Base-by-base conservation (phyloP, 2,113 vertebrate species). In the Mustela lutreola region DNA sequence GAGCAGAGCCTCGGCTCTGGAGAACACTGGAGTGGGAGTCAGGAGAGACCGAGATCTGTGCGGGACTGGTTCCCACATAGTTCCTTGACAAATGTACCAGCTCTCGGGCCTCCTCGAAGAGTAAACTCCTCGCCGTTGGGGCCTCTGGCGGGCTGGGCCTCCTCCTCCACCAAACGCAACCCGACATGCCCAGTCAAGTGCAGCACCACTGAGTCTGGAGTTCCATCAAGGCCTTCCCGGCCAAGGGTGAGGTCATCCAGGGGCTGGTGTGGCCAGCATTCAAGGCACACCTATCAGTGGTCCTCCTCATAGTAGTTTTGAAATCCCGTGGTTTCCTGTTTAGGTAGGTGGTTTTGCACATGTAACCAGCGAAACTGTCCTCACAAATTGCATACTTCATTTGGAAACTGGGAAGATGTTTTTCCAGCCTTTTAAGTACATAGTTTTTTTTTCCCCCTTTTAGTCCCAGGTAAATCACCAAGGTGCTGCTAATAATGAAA, bases 401-500 rank as follows among this genome's bases (percentile, higher is more conserved):
- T 97, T 96, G 70, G 39, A 97, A 87, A 70, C 83, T 62, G 67
- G 28, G 75, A 65, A 90, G 78, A 91, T 95, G 91, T 86, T 92
- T 93, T 90, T 79, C 71, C 63, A 82, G 39, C 3, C 42, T 92
- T 88, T 93, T 96, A 97, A 97, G n/a, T 91, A 24, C 92, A 53
- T 84, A 71, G 65, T 82, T 97, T 31, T 50, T 4, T 48, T 75
- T 45, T 84, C 4, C 56, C 22, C 58, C 91, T 94, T 93, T 78
- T 89, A 98, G 97, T 98, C 98, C 56, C 99, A 99, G 99, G 99
- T 98, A 98, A 99, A 99, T 98, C 98, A 98, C 82, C 99, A 98
- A 71, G 89, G 99, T 84, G 96, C 99, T 78, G 97, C 98, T 90
- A 99, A 98, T 98, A 99, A 99, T 98, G 99, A 99, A 98, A 99